Base-by-base conservation (phyloP, 1,140 invertebrate genomes). In the Euschistus heros region DNA sequence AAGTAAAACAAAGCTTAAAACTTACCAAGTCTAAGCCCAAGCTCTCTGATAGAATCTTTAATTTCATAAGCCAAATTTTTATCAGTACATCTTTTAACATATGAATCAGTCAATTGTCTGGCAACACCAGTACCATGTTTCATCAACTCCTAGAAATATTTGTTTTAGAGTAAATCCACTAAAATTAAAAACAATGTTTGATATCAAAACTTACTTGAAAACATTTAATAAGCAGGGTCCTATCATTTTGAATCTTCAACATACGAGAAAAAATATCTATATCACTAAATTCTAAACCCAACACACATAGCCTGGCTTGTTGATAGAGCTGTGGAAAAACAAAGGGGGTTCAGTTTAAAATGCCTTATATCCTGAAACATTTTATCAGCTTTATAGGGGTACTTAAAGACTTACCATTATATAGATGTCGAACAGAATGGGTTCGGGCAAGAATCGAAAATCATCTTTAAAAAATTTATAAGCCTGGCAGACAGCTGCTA, bases 261-360 rank as follows among this genome's bases (percentile, higher is more conserved):
- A 92, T 79, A 69, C 83, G 77, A 68, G 82, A 78, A 75, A 92
- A 88, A 37, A 84, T 82, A 62, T 88, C 81, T 68, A 91, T 71
- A 73, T 89, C 79, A 52, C 82, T 80, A 66, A 92, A 82, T 77
- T 91, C 88, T 30, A 78, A 72, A 47, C 79, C 76, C 20, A 87
- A 73, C 26, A 84, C 76, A 69, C 82, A 84, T 68, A 84, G 74
- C 66, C 79, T 73, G 69, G 80, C 80, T 68, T 85, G 82, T 70
- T 80, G 78, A 61, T 82, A 81, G 75, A 88, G 80, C 85, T 87
- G 74, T 57, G 78, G 76, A 14, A 64, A 30, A 69, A 70, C 69
- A 73, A 65, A 70, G 15, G 15, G 10, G 33, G 33, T 37, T 37
- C 10, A 37, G 33, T 37, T 37, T 37, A 1, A 55, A 55, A n/a